Evolutionary conservation across 2,113 vertebrate species (phyloP), one percentile per base, ranked within the genome.

Genomic region (Morone chrysops): DNA sequence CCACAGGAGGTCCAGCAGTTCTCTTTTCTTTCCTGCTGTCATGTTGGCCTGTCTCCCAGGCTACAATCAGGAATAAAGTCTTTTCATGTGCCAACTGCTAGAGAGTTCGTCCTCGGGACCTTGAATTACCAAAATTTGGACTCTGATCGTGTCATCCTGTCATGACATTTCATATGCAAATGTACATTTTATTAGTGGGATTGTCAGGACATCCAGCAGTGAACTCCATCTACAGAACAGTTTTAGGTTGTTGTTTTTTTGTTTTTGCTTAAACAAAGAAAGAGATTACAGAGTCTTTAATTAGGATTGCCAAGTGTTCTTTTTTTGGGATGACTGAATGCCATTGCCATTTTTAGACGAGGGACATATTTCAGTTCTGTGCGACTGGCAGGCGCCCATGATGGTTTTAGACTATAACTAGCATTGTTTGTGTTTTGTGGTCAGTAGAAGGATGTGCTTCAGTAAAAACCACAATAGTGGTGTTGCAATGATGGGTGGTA

Each of bases 351-450:
- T 91, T 90, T 77, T 84, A 85, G 78, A 80, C 43, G 20, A 6
- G n/a, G 73, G 73, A 71, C 75, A 51, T 85, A 60, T 89, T 89
- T 76, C 68, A 67, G 38, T 69, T 75, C 38, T 53, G 61, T 56
- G 63, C 36, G 47, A 62, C 53, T 78, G 76, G 20, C 69, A 57
- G 82, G 25, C 25, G 5, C 60, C 84, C 63, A 4, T 18, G 51
- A 66, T 48, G 69, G 79, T 79, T 43, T 79, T 43, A 71, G 57
- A 74, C 53, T 41, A 2, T 14, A 81, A 73, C 56, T 25, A 62
- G 45, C 75, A 57, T 84, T 80, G 86, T 84, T 86, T 84, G 60
- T 87, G 75, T 81, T 85, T 60, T 82, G 59, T 82, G 82, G 81
- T 81, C 43, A 59, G 74, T 56, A 10, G 41, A 69, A 47, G 0